These are phyloP conservation scores for Cranoglanis bouderius DNA, from an alignment of 2,113 vertebrate genomes.

Conservation along the genomic window DNA sequence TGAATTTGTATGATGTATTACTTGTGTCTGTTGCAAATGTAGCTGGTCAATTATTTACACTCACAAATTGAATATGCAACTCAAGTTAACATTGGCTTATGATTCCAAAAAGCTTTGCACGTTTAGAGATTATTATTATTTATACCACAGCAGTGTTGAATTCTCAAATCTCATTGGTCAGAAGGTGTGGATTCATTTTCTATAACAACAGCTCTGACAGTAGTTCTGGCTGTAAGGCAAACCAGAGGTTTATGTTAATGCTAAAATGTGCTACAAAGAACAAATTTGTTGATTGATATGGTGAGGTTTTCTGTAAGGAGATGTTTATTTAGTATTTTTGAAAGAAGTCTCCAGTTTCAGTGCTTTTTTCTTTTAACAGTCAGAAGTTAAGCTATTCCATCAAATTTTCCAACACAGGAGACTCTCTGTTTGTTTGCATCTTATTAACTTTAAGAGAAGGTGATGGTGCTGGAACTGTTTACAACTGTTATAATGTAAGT, in stretches of 20 bases:
- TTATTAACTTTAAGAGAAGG: not conserved
- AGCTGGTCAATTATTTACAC: slow-evolving; percentile 18
- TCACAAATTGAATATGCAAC: not conserved
- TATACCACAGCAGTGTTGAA: not conserved
- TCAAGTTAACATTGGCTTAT: not conserved
- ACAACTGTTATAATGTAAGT: not conserved
- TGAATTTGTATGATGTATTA: slow-evolving; percentile 3
- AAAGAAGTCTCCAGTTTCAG: not conserved
- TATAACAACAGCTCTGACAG: not conserved
- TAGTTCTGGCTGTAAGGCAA: not conserved
- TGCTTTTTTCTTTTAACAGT: not conserved
- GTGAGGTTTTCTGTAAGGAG: not conserved
- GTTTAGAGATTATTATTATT: not conserved
- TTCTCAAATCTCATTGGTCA: not conserved
- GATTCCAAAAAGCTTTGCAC: not conserved
- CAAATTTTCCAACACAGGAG: not conserved
- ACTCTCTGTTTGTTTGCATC: not conserved
- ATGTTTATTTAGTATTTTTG: not conserved
- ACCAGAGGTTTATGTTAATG: not conserved
- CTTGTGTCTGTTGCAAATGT: not conserved
- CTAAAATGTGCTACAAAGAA: not conserved
- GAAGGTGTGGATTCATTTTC: not conserved
- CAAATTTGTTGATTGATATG: not conserved
- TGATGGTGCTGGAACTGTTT: not conserved
- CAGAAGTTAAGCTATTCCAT: not conserved